These are phyloP conservation scores for Parelbella ahira DNA, from an alignment of 2,888 invertebrate species.

Conservation along the genomic window DNA sequence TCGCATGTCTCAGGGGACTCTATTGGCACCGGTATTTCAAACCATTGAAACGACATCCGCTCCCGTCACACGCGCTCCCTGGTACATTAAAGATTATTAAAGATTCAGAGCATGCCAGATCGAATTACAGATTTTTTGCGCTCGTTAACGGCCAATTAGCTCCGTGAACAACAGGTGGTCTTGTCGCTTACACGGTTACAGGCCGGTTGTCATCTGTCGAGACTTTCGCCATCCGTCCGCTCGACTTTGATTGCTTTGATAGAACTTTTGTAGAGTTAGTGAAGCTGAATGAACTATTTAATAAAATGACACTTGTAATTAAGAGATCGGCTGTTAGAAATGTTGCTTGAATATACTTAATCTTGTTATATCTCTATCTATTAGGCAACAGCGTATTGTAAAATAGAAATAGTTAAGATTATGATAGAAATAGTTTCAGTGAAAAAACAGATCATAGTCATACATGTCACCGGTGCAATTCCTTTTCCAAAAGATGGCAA, in stretches of 20 bases:
- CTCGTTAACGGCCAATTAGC: constrained; percentile 26
- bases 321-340: too few species aligned
- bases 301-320: background rate
- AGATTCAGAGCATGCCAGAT: constrained; percentile 23
- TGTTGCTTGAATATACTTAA: too few species aligned
- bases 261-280: constrained; percentile 4
- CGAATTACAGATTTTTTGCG: constrained; percentile 27
- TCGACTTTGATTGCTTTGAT: constrained; percentile 11
- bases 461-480: too few species aligned
- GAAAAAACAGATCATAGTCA: too few species aligned
- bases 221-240: constrained; percentile 13
- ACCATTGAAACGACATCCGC: constrained; percentile 17
- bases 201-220: constrained; percentile 15
- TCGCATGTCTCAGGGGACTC: constrained; percentile 1
- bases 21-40: constrained; percentile 8
- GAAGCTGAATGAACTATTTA: background rate
- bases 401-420: too few species aligned
- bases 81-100: constrained; percentile 20
- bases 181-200: constrained; percentile 15
- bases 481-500: too few species aligned
- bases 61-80: constrained; percentile 5
- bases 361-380: too few species aligned
- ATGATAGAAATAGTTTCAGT: too few species aligned
- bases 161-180: constrained; percentile 24
- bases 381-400: too few species aligned